Base-by-base conservation (phyloP, 30 jellyfish, hydroid and myxozoan species). In the Aurelia coerulea region DNA sequence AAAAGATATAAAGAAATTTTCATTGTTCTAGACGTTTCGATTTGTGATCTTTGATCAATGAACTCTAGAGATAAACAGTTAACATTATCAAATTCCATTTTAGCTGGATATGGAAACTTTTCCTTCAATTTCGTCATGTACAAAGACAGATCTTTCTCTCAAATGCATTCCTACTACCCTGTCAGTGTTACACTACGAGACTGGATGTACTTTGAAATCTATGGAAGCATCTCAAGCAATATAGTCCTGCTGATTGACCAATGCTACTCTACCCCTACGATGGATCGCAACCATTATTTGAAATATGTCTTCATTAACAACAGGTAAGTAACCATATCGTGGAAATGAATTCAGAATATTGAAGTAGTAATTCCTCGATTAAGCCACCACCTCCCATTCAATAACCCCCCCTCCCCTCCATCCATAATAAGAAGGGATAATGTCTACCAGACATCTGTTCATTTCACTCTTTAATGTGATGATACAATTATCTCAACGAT, bases 71-170 rank as follows among this genome's bases (percentile, higher is more conserved):
- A 23, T 23, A 23, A 23, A 23, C 29, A 23, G 29, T 23, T 46
- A 6, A 46, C 1, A 4, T 46, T 0, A 46, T 46, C 56, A 9
- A 42, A 46, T 46, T 68, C 18, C 51, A 4, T 59, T 56, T 0
- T 51, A 76, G 87, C 12, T 39, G 87, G 76, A 31, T 76, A 53
- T 76, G 87, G 87, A 15, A 76, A 76, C 39, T 76, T 76, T 78
- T 11, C 76, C 23, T 76, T 76, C 78, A n/a, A 60, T 51, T 76
- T 76, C 32, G 53, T 34, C 63, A 76, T 76, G 87, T 76, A 76
- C 52, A 76, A 74, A 17, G 71, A 59, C 76, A 39, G 65, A 60
- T 5, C 76, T 11, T 76, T 16, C 56, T 2, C 76, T 8, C 31
- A 31, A 18, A 60, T 76, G 65, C 87, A 76, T 35, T 53, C 76